Evolutionary conservation across 1,140 invertebrate species (phyloP), one percentile per base, ranked within the genome.

Genomic region (Caenorhabditis remanei): DNA sequence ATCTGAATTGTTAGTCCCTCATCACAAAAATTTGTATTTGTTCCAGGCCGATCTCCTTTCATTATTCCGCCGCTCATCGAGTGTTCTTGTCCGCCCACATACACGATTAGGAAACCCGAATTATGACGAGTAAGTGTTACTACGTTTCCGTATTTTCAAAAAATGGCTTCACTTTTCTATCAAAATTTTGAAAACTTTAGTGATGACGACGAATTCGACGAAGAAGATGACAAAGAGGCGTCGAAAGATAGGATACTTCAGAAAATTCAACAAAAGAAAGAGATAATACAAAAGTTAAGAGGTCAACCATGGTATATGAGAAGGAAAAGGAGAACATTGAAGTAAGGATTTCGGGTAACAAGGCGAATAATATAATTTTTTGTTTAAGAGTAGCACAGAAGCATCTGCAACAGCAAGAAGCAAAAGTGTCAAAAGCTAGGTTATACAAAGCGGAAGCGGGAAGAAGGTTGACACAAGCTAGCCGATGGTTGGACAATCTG

Each of bases 191-290:
- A 85, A 67, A 19, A 43, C 21, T 84, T 46, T 41, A 85, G 85
- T n/a, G 88, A 87, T 21, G 89, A 90, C 24, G 86, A 87, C 55
- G 85, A 84, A 46, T 88, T 89, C 79, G 89, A 89, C 84, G 89
- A 90, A 65, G 88, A 90, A 43, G 90, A 89, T 41, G 87, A 86
- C 43, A 86, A 84, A 56, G 83, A 86, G 21, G 90, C 87, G 48
- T 63, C 75, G 2, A 83, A 88, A 67, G 83, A 87, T 83, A 40
- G 79, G 13, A 83, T 98, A 86, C 96, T 96, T 91, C 96, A 97
- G 92, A 96, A 96, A 89, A 95, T 98, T 75, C 95, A 96, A 88
- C 93, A 97, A 19, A 96, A 98, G 93, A 98, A 98, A 93, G 96
- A 98, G 93, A 96, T 98, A 0, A 94, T 98, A 55, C 95, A 95